phyloP scores from a whole-genome alignment of 2,888 invertebrate genomes.

The Megamerina dolium region DNA sequence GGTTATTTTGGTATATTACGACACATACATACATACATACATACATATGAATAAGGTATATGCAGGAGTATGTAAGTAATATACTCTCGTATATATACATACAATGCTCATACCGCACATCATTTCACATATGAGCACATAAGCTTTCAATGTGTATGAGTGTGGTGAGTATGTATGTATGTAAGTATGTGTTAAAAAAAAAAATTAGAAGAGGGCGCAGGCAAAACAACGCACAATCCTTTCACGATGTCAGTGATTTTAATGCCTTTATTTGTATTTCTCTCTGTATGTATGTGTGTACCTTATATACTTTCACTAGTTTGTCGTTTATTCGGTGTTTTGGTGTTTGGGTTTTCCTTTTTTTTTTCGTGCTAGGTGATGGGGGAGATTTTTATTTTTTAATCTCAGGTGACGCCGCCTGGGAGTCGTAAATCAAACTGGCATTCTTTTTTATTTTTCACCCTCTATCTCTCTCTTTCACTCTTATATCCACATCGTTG shows the following conservation, averaged over 20 bases:
- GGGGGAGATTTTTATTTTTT: constrained; percentile 35
- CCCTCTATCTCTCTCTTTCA: constrained; percentile 9
- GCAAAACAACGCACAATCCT: constrained; percentile 1
- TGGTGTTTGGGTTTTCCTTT: constrained; percentile 6
- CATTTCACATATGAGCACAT: not conserved
- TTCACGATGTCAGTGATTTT: constrained; percentile 29
- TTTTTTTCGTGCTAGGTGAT: constrained; percentile 17
- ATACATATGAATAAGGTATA: constrained; percentile 17
- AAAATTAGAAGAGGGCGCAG: too few relatives aligned
- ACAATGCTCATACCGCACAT: too few relatives aligned
- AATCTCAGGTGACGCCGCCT: constrained; percentile 49
- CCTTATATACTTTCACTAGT: not conserved
- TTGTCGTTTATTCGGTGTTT: constrained; percentile 1
- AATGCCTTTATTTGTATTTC: constrained; percentile 38
- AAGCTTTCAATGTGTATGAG: not conserved
- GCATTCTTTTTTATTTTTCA: constrained; percentile 13
- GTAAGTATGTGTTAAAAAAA: too few relatives aligned
- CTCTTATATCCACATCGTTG: constrained; percentile 14
- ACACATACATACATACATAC: not conserved
- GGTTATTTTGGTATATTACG: too few relatives aligned
- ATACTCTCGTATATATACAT: too few relatives aligned
- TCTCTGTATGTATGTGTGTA: too few relatives aligned
- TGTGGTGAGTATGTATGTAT: not conserved
- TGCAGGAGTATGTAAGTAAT: constrained; percentile 24
- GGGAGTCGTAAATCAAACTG: constrained; percentile 48